These are phyloP conservation scores for Carcharodon carcharias DNA, from an alignment of 2,797 vertebrate species.

Conservation along the genomic window DNA sequence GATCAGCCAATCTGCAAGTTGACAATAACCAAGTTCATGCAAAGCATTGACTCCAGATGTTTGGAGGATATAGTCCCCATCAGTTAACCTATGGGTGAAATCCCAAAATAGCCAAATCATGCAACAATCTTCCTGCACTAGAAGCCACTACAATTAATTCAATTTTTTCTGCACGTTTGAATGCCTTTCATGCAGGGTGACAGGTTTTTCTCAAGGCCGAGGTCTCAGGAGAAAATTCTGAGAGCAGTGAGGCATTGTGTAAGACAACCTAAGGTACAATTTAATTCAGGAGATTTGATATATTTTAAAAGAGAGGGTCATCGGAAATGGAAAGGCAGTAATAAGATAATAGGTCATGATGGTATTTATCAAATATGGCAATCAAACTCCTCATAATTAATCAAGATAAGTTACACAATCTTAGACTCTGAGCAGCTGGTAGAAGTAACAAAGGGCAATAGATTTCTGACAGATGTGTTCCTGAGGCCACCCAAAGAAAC, in stretches of 20 bases:
- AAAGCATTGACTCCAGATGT: too few species aligned
- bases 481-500: not conserved
- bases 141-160: not conserved
- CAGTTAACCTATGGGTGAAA: too few species aligned
- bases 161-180: not conserved
- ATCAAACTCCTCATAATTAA: not conserved
- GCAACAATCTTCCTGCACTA: not conserved
- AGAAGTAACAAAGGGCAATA: not conserved
- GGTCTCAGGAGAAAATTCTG: not conserved
- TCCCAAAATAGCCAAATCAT: too few species aligned
- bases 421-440: not conserved
- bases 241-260: not conserved
- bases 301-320: not conserved
- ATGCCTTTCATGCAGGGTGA: not conserved
- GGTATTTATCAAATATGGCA: not conserved
- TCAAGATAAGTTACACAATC: not conserved
- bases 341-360: not conserved
- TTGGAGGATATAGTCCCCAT: too few species aligned
- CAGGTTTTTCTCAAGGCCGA: not conserved
- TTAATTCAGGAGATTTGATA: not conserved
- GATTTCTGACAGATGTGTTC: not conserved
- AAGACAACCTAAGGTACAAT: not conserved
- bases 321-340: not conserved
- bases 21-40: too few species aligned
- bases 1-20: too few species aligned